Evolutionary conservation across 2,113 vertebrate genomes (phyloP).

Genomic region (Vidua chalybeata): DNA sequence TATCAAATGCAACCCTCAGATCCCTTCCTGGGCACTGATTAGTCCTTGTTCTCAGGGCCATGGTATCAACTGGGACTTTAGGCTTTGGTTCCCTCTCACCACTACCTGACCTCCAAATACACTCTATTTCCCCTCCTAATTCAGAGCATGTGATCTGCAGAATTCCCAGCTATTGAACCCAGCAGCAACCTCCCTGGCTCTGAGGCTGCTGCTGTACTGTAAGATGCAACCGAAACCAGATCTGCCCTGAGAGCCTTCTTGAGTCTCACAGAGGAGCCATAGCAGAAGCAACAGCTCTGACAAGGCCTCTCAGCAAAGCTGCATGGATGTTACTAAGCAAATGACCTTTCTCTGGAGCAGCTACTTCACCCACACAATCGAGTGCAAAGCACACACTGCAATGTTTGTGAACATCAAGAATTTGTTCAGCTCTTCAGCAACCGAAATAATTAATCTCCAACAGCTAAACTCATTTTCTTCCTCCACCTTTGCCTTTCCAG

Average conservation of each 20-base stretch:
- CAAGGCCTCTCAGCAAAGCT: neutral
- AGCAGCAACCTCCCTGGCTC: neutral
- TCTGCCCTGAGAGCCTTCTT: neutral
- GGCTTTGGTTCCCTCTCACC: neutral
- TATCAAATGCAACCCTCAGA: neutral
- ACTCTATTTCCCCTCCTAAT: neutral
- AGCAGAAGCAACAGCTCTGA: neutral
- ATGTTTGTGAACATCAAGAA: neutral
- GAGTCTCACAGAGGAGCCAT: neutral
- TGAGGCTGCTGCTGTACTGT: neutral
- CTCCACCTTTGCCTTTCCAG: neutral
- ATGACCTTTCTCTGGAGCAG: neutral
- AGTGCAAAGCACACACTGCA: neutral
- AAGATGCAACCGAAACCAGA: neutral
- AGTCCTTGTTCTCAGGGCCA: fast-evolving
- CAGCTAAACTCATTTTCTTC: neutral
- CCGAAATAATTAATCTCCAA: constrained; percentile 42
- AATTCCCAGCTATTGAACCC: neutral
- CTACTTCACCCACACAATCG: neutral
- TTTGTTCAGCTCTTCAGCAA: neutral
- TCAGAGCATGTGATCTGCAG: neutral
- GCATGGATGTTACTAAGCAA: neutral
- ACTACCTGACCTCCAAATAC: neutral
- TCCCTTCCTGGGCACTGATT: neutral
- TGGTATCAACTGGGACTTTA: neutral